Evolutionary conservation across 2,888 invertebrate species (phyloP).

Genomic region (Nemoura dubitans): DNA sequence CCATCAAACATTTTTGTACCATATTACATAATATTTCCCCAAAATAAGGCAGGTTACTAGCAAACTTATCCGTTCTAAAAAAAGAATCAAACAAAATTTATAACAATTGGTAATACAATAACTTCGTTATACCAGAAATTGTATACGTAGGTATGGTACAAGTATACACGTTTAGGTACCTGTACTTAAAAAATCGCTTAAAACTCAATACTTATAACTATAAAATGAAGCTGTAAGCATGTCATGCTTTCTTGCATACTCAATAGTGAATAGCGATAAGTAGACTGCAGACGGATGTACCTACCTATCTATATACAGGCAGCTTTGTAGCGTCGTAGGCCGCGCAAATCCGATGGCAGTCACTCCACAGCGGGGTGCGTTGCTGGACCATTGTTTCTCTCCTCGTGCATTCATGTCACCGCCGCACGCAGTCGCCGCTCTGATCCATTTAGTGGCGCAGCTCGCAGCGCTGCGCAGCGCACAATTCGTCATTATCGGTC

Average conservation of each 20-base stretch:
- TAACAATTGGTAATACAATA: no score
- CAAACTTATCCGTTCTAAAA: no score
- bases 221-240: not conserved
- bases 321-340: not conserved
- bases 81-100: no score
- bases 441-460: not conserved
- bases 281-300: not conserved
- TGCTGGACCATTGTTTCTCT: not conserved
- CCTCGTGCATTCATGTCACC: not conserved
- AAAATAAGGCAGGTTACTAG: no score
- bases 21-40: no score
- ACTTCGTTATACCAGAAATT: no score
- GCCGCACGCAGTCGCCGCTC: not conserved
- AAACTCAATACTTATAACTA: no score
- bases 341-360: not conserved
- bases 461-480: not conserved
- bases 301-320: not conserved
- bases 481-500: constrained; percentile 30
- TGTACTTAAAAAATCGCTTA: no score
- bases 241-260: not conserved
- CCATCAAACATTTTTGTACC: no score
- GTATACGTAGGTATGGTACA: no score
- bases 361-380: not conserved
- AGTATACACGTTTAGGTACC: no score
- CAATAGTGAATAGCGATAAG: not conserved